Evolutionary conservation across 2,113 vertebrate genomes (phyloP), one percentile per base, ranked within the genome.

Genomic region (Willisornis vidua): DNA sequence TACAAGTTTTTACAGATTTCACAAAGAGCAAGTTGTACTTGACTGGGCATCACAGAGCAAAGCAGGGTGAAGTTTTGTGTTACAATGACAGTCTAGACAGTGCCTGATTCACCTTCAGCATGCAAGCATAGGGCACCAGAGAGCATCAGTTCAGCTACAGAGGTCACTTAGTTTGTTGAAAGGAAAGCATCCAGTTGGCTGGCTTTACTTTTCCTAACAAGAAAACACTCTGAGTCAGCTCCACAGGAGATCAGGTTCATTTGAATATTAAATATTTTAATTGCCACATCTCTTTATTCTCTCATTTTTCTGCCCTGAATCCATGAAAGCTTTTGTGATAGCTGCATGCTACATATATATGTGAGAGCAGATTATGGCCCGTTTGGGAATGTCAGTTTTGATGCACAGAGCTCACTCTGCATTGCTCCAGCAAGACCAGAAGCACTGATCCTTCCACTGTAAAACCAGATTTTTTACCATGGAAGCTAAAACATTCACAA

Each of bases 231-330:
- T 73, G 57, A 49, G 66, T 68, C 83, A 95, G 74, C 78, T 70
- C 57, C 82, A 63, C 4, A 74, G 72, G 85, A 89, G 37, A 91
- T 74, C 37, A 51, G 54, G 71, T 70, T 80, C 62, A 85, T 76
- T 91, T 87, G 65, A 92, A 96, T 90, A 93, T 71, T 89, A 89
- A 93, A 79, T 70, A 65, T 78, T 93, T 96, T 95, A 96, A 96
- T 90, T 92, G 85, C 39, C 52, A 75, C 31, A 49, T 71, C 84
- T 94, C 67, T 85, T 59, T 87, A 79, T 75, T 71, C 39, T 85
- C 54, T 43, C 45, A 77, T 45, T 83, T 86, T 90, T 66, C 72
- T 94, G 51, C 55, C 59, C 39, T 62, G 85, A 55, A 52, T 65
- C 49, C 25, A 75, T 51, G 76, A 92, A 93, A 39, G 75, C 66